Conservation (phyloP, 2,888 invertebrate species). For the Frankliniella fusca region DNA sequence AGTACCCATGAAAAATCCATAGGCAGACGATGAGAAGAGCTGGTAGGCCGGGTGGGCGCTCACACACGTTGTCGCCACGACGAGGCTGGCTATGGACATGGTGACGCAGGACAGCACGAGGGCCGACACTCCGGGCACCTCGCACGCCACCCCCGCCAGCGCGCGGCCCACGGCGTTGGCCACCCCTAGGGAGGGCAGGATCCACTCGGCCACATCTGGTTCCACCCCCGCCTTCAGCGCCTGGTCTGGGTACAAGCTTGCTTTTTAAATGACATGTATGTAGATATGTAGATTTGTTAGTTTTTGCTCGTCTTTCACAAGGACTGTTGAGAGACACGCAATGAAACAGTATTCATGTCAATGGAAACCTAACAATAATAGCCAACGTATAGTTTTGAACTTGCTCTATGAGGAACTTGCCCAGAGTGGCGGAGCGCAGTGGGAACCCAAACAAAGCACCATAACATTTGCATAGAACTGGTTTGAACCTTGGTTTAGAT, state of each 20-base stretch:
- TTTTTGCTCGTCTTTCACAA: too few relatives aligned
- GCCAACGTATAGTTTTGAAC: too few relatives aligned
- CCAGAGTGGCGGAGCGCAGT: too few relatives aligned
- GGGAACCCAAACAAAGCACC: too few relatives aligned
- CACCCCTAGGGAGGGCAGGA: not conserved
- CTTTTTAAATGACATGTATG: too few relatives aligned
- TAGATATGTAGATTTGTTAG: too few relatives aligned
- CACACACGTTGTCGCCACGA: not conserved
- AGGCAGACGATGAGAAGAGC: not conserved
- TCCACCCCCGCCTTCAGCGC: not conserved
- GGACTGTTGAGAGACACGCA: too few relatives aligned
- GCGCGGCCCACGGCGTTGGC: not conserved
- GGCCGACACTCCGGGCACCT: constrained; percentile 6
- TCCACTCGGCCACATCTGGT: not conserved
- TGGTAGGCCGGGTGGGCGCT: not conserved
- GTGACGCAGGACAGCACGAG: constrained; percentile 3
- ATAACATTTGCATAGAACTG: too few relatives aligned
- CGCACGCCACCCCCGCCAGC: not conserved
- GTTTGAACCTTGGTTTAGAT: too few relatives aligned
- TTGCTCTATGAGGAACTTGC: too few relatives aligned
- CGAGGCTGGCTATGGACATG: not conserved
- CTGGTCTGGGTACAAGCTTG: not conserved
- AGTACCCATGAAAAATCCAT: not conserved
- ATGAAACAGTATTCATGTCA: too few relatives aligned
- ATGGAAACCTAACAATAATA: too few relatives aligned